phyloP scores from a whole-genome alignment of 2,797 vertebrate genomes.

The Leucoraja ocellata region DNA sequence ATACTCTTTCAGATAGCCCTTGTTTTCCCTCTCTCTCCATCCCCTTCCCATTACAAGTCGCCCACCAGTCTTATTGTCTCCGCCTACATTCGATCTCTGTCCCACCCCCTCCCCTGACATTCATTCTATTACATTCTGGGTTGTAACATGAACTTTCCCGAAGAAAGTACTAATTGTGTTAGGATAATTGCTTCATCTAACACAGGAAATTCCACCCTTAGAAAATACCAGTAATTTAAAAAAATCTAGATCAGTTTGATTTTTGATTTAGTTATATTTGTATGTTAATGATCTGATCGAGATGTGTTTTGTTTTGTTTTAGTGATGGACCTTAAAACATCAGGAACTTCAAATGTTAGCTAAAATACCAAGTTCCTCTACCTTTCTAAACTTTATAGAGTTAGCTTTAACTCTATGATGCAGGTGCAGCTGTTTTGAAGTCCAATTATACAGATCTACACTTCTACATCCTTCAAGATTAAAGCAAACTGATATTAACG shows the following conservation, averaged over 20 bases:
- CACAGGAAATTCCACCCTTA: background rate
- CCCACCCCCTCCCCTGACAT: no score
- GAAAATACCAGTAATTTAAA: background rate
- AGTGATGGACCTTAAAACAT: conserved; percentile 32
- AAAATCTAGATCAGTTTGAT: background rate
- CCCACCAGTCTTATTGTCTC: no score
- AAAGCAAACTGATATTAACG: conserved; percentile 20
- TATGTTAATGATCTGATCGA: background rate
- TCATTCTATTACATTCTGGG: background rate
- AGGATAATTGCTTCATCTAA: background rate
- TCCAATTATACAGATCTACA: background rate
- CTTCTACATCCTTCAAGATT: background rate
- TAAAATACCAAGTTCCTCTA: background rate
- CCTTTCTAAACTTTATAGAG: background rate
- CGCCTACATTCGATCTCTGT: no score
- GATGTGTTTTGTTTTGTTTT: background rate
- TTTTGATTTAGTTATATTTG: background rate
- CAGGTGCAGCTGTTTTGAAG: background rate
- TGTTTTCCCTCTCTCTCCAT: no score
- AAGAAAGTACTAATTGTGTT: background rate
- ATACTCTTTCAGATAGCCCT: background rate
- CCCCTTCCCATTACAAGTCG: no score
- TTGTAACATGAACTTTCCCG: background rate
- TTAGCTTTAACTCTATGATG: background rate
- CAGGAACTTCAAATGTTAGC: background rate